Conservation (phyloP, 2,113 vertebrate species). For the Chlamydotis undulata region DNA sequence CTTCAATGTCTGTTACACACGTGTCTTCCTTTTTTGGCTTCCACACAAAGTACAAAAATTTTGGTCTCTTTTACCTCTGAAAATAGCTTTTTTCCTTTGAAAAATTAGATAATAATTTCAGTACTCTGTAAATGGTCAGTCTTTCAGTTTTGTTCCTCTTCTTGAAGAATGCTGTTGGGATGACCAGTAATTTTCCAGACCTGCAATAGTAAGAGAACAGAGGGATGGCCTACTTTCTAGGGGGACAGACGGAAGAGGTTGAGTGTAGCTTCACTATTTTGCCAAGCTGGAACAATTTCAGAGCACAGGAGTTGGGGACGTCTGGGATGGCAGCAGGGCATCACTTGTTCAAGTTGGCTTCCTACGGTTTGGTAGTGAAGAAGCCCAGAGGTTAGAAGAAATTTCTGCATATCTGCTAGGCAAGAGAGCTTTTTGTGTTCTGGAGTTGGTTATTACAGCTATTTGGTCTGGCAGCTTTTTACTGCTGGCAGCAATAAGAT, state of each 20-base stretch:
- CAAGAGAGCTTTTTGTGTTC: background rate
- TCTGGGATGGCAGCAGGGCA: background rate
- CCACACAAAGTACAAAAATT: fast-evolving
- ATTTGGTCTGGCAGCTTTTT: background rate
- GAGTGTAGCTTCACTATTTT: background rate
- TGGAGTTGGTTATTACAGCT: background rate
- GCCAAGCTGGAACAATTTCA: background rate
- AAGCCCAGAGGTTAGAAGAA: background rate
- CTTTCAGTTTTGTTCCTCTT: background rate
- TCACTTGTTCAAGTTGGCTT: background rate
- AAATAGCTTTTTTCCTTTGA: background rate
- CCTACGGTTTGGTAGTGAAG: background rate
- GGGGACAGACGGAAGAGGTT: background rate
- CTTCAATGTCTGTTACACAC: fast-evolving
- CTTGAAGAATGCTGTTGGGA: background rate
- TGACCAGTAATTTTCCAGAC: background rate
- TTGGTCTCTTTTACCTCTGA: background rate
- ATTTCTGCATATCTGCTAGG: background rate
- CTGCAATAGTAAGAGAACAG: background rate
- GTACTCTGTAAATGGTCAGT: background rate
- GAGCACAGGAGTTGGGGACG: background rate
- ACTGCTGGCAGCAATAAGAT: background rate
- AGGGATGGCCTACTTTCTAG: background rate
- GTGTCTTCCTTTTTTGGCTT: background rate
- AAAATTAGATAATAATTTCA: background rate